Evolutionary conservation across 2,113 vertebrate species (phyloP).

Genomic region (Odontophorus gujanensis): DNA sequence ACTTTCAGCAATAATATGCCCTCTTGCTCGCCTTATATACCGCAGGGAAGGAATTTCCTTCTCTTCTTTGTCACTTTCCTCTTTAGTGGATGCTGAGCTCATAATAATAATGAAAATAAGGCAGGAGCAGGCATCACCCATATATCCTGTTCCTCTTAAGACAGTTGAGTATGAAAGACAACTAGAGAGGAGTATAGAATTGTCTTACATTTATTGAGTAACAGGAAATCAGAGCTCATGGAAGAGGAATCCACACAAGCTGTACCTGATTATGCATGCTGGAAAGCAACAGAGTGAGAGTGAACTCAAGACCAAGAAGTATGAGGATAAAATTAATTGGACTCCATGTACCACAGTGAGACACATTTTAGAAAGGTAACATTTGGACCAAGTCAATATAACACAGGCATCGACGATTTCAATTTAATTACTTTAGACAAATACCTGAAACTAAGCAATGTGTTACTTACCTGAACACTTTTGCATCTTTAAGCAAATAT

Average conservation of each 20-base stretch:
- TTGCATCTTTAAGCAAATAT: not conserved
- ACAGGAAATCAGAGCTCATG: not conserved
- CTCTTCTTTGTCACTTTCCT: not conserved
- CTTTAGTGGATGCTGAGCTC: not conserved
- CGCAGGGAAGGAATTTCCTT: not conserved
- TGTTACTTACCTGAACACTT: not conserved
- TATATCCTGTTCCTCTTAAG: not conserved
- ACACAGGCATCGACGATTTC: not conserved
- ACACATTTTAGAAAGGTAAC: not conserved
- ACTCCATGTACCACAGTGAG: not conserved
- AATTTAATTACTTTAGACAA: not conserved
- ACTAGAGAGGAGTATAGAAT: not conserved
- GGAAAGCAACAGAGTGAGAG: not conserved
- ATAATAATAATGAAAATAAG: not conserved
- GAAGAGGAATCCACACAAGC: not conserved
- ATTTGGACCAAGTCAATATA: not conserved
- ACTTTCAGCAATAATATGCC: not conserved
- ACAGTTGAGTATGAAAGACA: rapidly evolving
- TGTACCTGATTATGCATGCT: not conserved
- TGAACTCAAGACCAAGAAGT: not conserved
- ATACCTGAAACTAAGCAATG: not conserved
- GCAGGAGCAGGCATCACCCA: not conserved
- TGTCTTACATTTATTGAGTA: not conserved
- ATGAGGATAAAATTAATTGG: not conserved
- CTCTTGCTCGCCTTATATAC: not conserved